Base-by-base conservation (phyloP, 2,888 invertebrate genomes). In the Melieria crassipennis region DNA sequence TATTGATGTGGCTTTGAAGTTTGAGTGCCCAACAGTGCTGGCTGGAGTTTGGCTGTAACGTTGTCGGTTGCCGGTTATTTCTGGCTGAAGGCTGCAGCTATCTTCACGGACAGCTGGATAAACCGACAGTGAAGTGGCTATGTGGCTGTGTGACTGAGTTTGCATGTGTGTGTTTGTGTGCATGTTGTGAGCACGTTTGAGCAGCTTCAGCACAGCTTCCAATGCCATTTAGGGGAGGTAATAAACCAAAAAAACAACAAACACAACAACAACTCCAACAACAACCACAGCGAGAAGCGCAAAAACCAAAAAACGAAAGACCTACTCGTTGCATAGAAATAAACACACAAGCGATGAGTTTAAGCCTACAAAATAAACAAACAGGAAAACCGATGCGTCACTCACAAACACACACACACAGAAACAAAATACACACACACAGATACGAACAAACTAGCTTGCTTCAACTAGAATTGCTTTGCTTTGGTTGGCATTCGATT, bases 1-100 rank as follows among this genome's bases (percentile, higher is more conserved):
- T 74, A 73, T 76, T 75, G 73, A 74, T 70, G 69, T 71, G 72
- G 71, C 73, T 74, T 74, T 73, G 73, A 74, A 66, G 69, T 69
- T 58, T 56, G 55, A 61, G 10, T 42, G 13, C 55, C 10, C 70
- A 16, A 30, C 30, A 30, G 1, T 30, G 30, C 30, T 30, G 30
- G 30, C 30, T 30, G 30, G 3, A 30, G 30, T 30, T 30, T 30
- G 30, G 30, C 30, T 30, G 30, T 30, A 30, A 30, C 30, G 30
- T 30, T 30, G 30, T 30, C 30, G 13, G 9, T 10, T 13, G 13
- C 64, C 4, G 30, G n/a, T 48, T 43, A 6, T 45, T 45, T 11
- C 61, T n/a, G 9, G 52, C 13, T 52, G 52, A 7, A 52, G 13
- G 13, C 11, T 52, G 9, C 6, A n/a, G 30, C 30, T 30, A 30